Evolutionary conservation across 1,140 invertebrate genomes (phyloP).

Genomic region (Calliphora vicina): DNA sequence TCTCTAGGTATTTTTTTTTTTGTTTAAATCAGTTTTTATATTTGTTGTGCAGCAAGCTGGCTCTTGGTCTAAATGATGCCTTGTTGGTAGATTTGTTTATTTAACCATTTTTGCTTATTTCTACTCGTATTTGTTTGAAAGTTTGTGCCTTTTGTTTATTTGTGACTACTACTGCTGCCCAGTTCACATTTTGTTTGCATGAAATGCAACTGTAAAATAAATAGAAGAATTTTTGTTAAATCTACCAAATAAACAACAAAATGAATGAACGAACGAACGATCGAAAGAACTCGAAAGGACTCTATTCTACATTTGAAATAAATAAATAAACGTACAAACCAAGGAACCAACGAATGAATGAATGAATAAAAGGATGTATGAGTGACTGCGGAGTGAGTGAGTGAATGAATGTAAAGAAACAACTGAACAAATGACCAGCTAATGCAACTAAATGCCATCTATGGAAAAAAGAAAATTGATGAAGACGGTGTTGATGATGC

Average conservation of each 20-base stretch:
- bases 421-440: constrained; percentile 18
- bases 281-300: background rate
- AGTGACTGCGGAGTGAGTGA: background rate
- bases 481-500: constrained; percentile 2
- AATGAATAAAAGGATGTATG: background rate
- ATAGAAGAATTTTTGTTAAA: background rate
- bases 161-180: no score
- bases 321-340: background rate
- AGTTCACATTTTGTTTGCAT: background rate
- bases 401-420: background rate
- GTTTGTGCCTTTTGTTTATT: background rate
- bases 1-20: no score
- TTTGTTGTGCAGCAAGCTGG: no score
- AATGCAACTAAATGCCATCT: constrained; percentile 20
- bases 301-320: background rate
- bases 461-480: constrained; percentile 20
- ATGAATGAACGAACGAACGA: background rate
- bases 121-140: background rate
- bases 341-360: background rate
- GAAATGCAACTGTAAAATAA: background rate
- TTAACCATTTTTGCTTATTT: background rate
- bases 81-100: background rate
- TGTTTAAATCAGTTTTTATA: no score
- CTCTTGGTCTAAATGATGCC: background rate
- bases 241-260: background rate